Base-by-base conservation (phyloP, 2,113 vertebrate genomes). In the Vidua chalybeata region DNA sequence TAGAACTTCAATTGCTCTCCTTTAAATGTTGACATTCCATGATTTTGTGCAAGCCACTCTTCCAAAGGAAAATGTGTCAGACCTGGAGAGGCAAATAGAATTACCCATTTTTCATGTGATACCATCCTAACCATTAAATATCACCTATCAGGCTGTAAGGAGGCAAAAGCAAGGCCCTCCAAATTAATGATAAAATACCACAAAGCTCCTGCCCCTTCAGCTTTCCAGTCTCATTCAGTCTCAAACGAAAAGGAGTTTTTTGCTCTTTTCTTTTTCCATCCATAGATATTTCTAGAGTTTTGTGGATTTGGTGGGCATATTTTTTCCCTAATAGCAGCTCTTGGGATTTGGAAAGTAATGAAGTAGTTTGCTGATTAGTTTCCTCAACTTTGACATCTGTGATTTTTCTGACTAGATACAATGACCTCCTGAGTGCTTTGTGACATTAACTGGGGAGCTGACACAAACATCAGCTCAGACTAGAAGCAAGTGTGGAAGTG, bases 281-380 rank as follows among this genome's bases (percentile, higher is more conserved):
- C 83, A 27, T 37, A 46, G 15, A 39, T 55, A 7, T 61, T 68
- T 72, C 17, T 75, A 72, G 11, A 66, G 5, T 66, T 76, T 58
- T 54, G 5, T 71, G 18, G 2, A 1, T 33, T 84, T 69, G 3
- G 2, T 24, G 20, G 7, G 6, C 2, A 0, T 4, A 54, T 66
- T 91, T 89, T 73, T 59, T 35, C 26, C 15, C 37, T 67, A 48
- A 52, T 8, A 63, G 19, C 22, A 81, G 4, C 20, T 45, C 61
- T 49, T 54, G 39, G 28, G 16, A 69, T 67, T 69, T 78, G 55
- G 24, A 81, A 21, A 66, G 26, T 2, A 10, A 69, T 20, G 4
- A 37, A 35, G 14, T 56, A 54, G 16, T 59, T 87, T 2, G 1
- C 23, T 80, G 33, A 12, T 33, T 35, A 56, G 17, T 48, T 87